phyloP scores from a whole-genome alignment of 2,888 invertebrate genomes.

The Zeuzera pyrina region DNA sequence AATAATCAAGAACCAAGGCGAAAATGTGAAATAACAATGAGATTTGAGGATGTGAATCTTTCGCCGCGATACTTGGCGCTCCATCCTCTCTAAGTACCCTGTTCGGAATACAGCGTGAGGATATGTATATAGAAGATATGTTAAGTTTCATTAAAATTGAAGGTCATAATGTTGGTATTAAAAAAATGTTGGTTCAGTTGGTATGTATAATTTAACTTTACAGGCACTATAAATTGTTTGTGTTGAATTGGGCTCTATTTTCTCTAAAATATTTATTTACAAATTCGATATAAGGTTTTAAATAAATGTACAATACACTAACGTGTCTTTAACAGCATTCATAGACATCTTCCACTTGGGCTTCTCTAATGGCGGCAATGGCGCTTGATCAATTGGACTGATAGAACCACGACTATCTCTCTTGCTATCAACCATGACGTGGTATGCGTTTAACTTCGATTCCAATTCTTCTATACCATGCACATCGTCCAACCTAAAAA shows the following conservation, averaged over 20 bases:
- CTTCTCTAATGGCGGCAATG: constrained; percentile 65
- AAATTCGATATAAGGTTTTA: neutral
- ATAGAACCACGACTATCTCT: constrained; percentile 56
- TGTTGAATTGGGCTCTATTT: neutral
- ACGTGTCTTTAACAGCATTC: constrained; percentile 71
- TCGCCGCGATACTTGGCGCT: too few relatives aligned
- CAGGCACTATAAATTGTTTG: too few relatives aligned
- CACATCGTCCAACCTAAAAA: constrained; percentile 77
- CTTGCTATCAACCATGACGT: constrained; percentile 80
- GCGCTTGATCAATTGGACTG: constrained; percentile 60
- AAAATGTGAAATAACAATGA: too few relatives aligned
- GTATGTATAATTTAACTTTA: too few relatives aligned
- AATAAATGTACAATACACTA: constrained; percentile 23
- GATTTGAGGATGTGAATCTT: too few relatives aligned
- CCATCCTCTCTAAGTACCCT: too few relatives aligned
- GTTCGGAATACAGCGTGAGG: too few relatives aligned
- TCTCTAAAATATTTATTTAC: neutral
- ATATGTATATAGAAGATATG: too few relatives aligned
- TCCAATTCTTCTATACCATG: constrained; percentile 84
- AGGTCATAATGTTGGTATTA: too few relatives aligned
- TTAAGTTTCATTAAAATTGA: too few relatives aligned
- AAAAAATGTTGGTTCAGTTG: too few relatives aligned
- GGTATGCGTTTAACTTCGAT: constrained; percentile 84
- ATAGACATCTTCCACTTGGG: constrained; percentile 82
- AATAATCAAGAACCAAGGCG: too few relatives aligned